phyloP scores from a whole-genome alignment of 2,113 vertebrate genomes.

The Stegastes partitus region DNA sequence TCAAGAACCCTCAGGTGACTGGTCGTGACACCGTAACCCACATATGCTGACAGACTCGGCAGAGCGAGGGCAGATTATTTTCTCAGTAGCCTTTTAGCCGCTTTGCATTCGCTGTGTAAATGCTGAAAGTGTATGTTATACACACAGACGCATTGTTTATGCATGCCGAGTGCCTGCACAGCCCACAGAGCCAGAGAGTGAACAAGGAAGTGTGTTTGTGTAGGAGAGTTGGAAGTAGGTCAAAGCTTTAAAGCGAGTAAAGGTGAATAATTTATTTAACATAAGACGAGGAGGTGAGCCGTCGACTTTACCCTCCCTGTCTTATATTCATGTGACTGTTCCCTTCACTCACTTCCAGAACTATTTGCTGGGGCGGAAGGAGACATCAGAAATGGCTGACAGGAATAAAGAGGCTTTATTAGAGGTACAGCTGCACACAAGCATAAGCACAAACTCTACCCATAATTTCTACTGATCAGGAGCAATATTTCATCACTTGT shows the following conservation, averaged over 20 bases:
- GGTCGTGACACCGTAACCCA: neutral
- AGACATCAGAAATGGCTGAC: conserved; percentile 97
- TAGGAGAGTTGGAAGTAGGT: conserved; percentile 75
- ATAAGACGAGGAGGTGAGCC: conserved; percentile 60
- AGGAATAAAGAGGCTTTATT: conserved; percentile 97
- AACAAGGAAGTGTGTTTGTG: conserved; percentile 54
- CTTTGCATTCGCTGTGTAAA: conserved; percentile 3
- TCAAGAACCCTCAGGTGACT: conserved; percentile 97
- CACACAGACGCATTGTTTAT: conserved; percentile 56
- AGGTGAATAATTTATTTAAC: conserved; percentile 78
- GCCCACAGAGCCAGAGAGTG: conserved; percentile 6
- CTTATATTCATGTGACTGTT: conserved; percentile 9
- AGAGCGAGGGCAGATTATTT: neutral
- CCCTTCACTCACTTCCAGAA: conserved; percentile 85
- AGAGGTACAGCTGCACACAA: conserved; percentile 85
- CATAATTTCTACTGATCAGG: neutral
- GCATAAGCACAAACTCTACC: neutral
- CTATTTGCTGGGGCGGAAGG: conserved; percentile 96
- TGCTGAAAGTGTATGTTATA: neutral
- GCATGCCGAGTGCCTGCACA: conserved; percentile 43
- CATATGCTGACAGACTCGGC: neutral
- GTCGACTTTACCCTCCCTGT: neutral
- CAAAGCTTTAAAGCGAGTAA: conserved; percentile 64
- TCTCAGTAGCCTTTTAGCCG: neutral
- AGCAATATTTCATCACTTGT: neutral